Conservation (phyloP, 2,888 invertebrate species). For the Lomographa bimaculata region DNA sequence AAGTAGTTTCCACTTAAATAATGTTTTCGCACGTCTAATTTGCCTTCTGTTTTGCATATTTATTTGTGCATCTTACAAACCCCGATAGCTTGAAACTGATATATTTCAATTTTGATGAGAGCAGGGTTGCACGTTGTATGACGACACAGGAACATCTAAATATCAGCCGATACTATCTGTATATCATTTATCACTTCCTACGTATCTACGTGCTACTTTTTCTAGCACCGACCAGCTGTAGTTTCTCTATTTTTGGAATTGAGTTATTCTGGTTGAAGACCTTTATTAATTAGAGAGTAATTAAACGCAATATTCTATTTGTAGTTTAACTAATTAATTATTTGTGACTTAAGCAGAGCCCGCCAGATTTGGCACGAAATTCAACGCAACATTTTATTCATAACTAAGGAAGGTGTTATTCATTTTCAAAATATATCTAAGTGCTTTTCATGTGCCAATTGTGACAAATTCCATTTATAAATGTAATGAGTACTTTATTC, state of each 20-base stretch:
- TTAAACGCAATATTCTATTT: slow-evolving; percentile 12
- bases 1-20: slow-evolving; percentile 42
- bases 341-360: slow-evolving; percentile 1
- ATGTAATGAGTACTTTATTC: not conserved
- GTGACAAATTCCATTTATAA: no score
- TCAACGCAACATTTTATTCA: slow-evolving; percentile 5
- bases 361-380: slow-evolving; percentile 13
- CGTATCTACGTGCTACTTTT: slow-evolving; percentile 21
- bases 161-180: slow-evolving; percentile 17
- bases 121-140: slow-evolving; percentile 10
- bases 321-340: slow-evolving; percentile 7
- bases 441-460: not conserved
- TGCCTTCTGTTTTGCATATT: slow-evolving; percentile 22
- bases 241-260: slow-evolving; percentile 21
- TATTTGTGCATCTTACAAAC: slow-evolving; percentile 1
- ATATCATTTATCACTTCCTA: slow-evolving; percentile 23
- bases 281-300: slow-evolving; percentile 15
- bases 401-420: slow-evolving; percentile 2
- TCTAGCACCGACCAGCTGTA: slow-evolving; percentile 7
- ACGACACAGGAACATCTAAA: slow-evolving; percentile 18
- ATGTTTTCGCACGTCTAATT: slow-evolving; percentile 33
- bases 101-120: slow-evolving; percentile 14
- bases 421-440: not conserved
- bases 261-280: slow-evolving; percentile 26
- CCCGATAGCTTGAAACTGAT: no score